Percentiles rank a stretch among this genome's conserved stretches.
These are phyloP conservation scores for Oxycera nigricornis DNA, from an alignment of 2,888 invertebrate species.

Conservation along the genomic window DNA sequence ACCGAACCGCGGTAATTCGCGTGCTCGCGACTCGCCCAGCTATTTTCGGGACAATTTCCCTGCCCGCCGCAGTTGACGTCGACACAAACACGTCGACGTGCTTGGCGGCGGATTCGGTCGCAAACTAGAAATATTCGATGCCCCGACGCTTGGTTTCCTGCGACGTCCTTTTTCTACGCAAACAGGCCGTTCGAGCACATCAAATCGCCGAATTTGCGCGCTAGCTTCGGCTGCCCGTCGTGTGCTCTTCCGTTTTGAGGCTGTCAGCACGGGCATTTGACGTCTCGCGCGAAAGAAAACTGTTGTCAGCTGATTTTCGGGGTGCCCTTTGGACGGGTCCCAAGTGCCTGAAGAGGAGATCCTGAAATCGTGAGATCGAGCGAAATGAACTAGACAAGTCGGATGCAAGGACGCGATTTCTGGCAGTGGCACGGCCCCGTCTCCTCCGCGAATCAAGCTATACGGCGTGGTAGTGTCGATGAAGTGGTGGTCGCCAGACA, in stretches of 20 bases:
- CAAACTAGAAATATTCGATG: background rate
- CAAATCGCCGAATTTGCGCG: background rate
- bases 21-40: too few species aligned
- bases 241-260: background rate
- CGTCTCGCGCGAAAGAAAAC: constrained; percentile 24
- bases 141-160: background rate
- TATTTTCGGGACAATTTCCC: background rate
- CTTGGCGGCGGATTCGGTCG: background rate
- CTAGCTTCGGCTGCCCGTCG: background rate
- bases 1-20: too few species aligned
- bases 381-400: background rate
- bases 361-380: background rate
- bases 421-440: too few species aligned
- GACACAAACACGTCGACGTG: background rate
- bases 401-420: background rate
- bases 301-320: constrained; percentile 35
- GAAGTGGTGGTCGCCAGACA: constrained; percentile 11
- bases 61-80: background rate
- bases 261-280: constrained; percentile 33
- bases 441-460: too few species aligned
- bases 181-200: background rate
- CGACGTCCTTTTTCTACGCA: background rate
- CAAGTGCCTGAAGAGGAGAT: background rate
- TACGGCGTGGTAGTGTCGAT: background rate
- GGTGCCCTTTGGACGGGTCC: constrained; percentile 6